These are phyloP conservation scores for Gila robusta DNA, from an alignment of 2,797 vertebrate genomes.

Conservation along the genomic window DNA sequence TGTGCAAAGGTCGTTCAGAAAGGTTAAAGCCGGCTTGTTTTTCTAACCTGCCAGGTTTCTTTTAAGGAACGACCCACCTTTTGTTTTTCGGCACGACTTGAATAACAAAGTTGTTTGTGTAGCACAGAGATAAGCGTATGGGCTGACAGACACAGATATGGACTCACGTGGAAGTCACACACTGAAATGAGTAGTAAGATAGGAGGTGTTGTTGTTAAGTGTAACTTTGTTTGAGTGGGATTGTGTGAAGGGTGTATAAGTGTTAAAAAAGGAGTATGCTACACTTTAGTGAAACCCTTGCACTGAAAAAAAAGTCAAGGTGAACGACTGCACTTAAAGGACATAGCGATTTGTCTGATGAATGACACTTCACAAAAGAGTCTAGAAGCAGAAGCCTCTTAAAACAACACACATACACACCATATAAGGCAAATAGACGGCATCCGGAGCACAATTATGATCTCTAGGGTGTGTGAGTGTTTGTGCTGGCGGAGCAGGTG, in stretches of 20 bases:
- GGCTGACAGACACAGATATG: constrained; percentile 16
- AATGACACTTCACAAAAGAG: constrained; percentile 60
- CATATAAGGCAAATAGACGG: constrained; percentile 25
- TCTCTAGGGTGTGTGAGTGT: constrained; percentile 32
- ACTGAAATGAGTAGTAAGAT: background rate
- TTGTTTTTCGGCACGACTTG: constrained; percentile 61
- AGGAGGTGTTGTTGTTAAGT: background rate
- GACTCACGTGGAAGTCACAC: background rate
- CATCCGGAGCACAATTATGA: constrained; percentile 35
- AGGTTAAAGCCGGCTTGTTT: constrained; percentile 82
- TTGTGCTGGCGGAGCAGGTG: constrained; percentile 53
- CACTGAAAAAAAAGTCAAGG: constrained; percentile 37
- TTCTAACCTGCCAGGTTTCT: constrained; percentile 71
- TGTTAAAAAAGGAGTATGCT: constrained; percentile 23
- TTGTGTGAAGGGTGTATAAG: background rate
- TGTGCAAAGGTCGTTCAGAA: constrained; percentile 82
- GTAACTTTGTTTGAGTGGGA: constrained; percentile 16
- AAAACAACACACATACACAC: constrained; percentile 41
- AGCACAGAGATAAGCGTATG: constrained; percentile 33
- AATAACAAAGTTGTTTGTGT: constrained; percentile 59
- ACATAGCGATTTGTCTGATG: constrained; percentile 35
- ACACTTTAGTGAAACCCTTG: constrained; percentile 24
- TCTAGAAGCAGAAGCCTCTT: constrained; percentile 13
- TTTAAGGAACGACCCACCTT: constrained; percentile 50
- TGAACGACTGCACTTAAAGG: constrained; percentile 29